A percentile compares a stretch with the other conserved stretches of the same genome.
Evolutionary conservation across 2,888 invertebrate genomes (phyloP).

Genomic region (Macrosiphum euphorbiae): DNA sequence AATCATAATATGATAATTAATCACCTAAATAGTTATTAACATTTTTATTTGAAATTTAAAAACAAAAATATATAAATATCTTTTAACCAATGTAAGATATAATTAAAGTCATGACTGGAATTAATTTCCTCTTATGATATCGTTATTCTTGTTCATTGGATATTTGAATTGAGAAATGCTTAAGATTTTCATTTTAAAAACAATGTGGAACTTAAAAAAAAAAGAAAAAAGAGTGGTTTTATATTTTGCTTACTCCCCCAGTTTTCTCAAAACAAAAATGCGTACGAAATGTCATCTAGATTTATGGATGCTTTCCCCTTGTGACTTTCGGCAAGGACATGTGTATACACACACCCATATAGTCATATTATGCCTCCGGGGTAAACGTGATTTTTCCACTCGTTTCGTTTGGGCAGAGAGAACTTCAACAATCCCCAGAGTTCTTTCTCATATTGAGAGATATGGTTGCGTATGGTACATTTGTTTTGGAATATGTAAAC

Average conservation of each 20-base stretch:
- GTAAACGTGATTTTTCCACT: slow-evolving; percentile 62
- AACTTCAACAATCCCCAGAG: slow-evolving; percentile 35
- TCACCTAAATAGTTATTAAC: not conserved
- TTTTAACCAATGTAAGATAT: not conserved
- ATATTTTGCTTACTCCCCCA: slow-evolving; percentile 31
- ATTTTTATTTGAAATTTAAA: not conserved
- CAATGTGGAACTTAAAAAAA: slow-evolving; percentile 24
- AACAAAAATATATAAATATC: not conserved
- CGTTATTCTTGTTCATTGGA: not conserved
- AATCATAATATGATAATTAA: too few relatives aligned
- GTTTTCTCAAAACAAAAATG: slow-evolving; percentile 60
- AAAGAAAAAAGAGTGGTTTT: slow-evolving; percentile 2
- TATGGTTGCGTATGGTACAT: slow-evolving; percentile 49
- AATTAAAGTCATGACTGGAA: not conserved
- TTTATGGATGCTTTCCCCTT: slow-evolving; percentile 60
- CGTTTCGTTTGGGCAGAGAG: not conserved
- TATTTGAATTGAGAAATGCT: not conserved
- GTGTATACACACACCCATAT: slow-evolving; percentile 43
- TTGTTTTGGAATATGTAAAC: slow-evolving; percentile 62
- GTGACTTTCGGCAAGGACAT: slow-evolving; percentile 55
- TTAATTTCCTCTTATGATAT: not conserved
- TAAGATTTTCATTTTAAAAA: not conserved
- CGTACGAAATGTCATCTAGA: slow-evolving; percentile 61
- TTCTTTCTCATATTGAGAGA: slow-evolving; percentile 38
- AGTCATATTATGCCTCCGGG: slow-evolving; percentile 58